Evolutionary conservation across 2,113 vertebrate species (phyloP).

Genomic region (Corythaeola cristata): DNA sequence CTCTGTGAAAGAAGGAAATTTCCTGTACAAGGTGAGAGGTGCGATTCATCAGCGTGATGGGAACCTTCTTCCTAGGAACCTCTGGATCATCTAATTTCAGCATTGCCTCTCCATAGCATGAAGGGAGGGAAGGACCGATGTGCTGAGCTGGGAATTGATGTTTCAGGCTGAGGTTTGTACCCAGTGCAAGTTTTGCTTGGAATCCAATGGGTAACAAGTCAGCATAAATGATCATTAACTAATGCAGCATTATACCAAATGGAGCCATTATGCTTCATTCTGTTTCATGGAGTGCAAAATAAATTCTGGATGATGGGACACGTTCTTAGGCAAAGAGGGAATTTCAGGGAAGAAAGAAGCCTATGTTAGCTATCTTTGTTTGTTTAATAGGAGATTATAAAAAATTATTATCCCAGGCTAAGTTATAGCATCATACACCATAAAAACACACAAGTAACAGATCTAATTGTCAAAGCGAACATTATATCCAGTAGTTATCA

Average conservation of each 20-base stretch:
- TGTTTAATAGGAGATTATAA: background rate
- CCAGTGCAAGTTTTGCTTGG: background rate
- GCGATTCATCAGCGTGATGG: rapidly evolving
- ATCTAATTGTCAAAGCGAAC: background rate
- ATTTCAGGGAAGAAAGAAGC: background rate
- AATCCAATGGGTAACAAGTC: slow-evolving; percentile 30
- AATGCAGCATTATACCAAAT: slow-evolving; percentile 18
- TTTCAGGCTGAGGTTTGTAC: background rate
- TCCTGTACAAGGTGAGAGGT: background rate
- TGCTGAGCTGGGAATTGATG: background rate
- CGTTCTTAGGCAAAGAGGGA: slow-evolving; percentile 9
- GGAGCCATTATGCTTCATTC: slow-evolving; percentile 6
- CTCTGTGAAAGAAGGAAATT: background rate
- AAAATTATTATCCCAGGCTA: background rate
- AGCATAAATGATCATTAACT: slow-evolving; percentile 6
- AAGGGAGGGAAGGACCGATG: background rate
- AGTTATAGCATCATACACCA: background rate
- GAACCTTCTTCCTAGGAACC: background rate
- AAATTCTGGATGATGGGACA: slow-evolving; percentile 36
- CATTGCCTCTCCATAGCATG: background rate
- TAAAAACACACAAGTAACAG: background rate
- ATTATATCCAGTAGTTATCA: background rate
- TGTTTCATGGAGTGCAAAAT: slow-evolving; percentile 23
- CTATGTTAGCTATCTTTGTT: background rate
- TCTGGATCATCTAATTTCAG: background rate